Percentiles rank a stretch among this genome's conserved stretches.
These are phyloP conservation scores for Sphaerodactylus townsendi DNA, from an alignment of 2,113 vertebrate species.

Conservation along the genomic window DNA sequence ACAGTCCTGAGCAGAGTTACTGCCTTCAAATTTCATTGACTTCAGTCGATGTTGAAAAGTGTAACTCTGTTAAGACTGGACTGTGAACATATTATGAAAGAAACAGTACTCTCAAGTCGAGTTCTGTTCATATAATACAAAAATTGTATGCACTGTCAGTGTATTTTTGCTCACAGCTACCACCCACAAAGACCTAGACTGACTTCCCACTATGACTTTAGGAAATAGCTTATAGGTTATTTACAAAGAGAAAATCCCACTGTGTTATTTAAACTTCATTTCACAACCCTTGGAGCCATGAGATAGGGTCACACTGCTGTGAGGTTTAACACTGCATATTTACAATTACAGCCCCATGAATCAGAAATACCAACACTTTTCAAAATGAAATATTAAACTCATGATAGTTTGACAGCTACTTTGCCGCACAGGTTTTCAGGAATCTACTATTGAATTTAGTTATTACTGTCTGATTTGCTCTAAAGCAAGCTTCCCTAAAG, in stretches of 20 bases:
- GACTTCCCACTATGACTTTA: not conserved
- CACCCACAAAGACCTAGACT: conserved; percentile 2
- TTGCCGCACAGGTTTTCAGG: conserved; percentile 24
- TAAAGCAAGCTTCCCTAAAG: conserved; percentile 33
- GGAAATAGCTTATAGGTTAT: conserved; percentile 21
- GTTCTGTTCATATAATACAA: not conserved
- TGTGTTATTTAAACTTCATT: conserved; percentile 10
- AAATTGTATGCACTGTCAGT: not conserved
- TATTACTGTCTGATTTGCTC: conserved; percentile 33
- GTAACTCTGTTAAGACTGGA: too few species aligned
- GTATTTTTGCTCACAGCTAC: not conserved
- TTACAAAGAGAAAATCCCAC: conserved; percentile 24
- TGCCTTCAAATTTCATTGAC: too few species aligned
- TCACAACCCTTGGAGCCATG: not conserved
- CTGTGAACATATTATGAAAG: not conserved
- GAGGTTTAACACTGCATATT: conserved; percentile 10
- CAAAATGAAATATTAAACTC: conserved; percentile 22
- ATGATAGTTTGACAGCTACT: not conserved
- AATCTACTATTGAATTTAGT: conserved; percentile 28
- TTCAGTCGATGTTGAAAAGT: too few species aligned
- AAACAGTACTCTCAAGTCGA: not conserved
- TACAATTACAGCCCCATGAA: not conserved
- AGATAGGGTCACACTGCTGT: not conserved
- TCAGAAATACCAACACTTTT: not conserved
- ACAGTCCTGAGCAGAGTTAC: too few species aligned